A percentile compares a stretch with the other conserved stretches of the same genome.
Evolutionary conservation across 2,113 vertebrate genomes (phyloP).

Genomic region (Natator depressus): DNA sequence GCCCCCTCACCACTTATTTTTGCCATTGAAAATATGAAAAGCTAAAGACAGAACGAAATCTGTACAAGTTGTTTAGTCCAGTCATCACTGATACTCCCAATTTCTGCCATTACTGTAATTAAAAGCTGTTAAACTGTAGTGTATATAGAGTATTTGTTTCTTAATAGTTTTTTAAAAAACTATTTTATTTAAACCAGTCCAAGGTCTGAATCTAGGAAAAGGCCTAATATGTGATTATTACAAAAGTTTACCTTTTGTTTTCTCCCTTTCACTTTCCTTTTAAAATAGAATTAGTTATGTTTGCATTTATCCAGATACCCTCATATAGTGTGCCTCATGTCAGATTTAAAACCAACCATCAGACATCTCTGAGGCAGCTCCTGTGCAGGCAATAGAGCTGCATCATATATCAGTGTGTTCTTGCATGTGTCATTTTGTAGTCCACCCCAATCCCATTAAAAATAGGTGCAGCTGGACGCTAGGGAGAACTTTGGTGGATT

Average conservation of each 20-base stretch:
- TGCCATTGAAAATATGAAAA: not conserved
- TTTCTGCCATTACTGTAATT: not conserved
- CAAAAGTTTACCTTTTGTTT: not conserved
- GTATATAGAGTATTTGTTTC: not conserved
- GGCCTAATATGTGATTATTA: not conserved
- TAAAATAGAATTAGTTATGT: not conserved
- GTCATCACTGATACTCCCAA: not conserved
- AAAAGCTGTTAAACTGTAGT: not conserved
- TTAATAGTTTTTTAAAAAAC: not conserved
- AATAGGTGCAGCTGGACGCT: not conserved
- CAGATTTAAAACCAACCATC: not conserved
- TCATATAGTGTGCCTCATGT: not conserved
- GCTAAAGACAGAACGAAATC: not conserved
- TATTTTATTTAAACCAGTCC: not conserved
- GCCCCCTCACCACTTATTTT: not conserved
- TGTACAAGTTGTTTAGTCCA: not conserved
- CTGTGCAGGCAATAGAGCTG: not conserved
- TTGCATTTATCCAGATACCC: not conserved
- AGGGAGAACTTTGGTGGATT: not conserved
- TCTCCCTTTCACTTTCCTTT: not conserved
- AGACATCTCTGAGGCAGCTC: not conserved
- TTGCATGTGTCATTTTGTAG: not conserved
- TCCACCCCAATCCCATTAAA: accelerated
- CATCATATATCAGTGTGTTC: not conserved
- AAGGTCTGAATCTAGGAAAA: not conserved